Evolutionary conservation across 1,140 invertebrate genomes (phyloP).

Genomic region (Bombus affinis): DNA sequence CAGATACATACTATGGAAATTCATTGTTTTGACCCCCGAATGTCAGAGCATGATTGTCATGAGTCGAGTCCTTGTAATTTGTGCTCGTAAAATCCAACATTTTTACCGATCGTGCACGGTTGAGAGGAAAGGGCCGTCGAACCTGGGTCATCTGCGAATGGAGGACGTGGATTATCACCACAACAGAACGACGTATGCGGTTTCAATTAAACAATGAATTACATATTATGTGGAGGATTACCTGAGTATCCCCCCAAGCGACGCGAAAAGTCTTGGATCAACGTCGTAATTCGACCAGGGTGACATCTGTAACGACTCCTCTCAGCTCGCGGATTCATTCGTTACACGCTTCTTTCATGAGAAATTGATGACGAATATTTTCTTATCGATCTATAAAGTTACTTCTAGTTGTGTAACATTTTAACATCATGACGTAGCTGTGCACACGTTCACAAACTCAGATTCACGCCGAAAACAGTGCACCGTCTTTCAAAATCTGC

Average conservation of each 20-base stretch:
- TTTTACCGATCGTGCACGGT: neutral
- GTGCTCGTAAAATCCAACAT: constrained; percentile 40
- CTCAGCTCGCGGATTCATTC: neutral
- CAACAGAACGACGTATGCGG: constrained; percentile 37
- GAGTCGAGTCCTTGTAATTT: constrained; percentile 60
- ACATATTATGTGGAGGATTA: constrained; percentile 71
- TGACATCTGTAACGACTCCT: neutral
- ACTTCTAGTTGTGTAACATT: too few species aligned
- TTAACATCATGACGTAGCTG: neutral
- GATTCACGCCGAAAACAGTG: neutral
- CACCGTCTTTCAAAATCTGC: neutral
- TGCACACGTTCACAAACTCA: neutral
- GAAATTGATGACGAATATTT: neutral
- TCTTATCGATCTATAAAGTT: neutral
- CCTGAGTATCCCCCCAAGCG: constrained; percentile 39
- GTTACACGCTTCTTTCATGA: neutral
- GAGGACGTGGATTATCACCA: constrained; percentile 32
- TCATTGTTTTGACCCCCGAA: constrained; percentile 72
- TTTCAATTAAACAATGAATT: constrained; percentile 73
- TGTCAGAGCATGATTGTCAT: constrained; percentile 68
- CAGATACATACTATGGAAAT: constrained; percentile 73
- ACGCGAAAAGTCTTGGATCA: constrained; percentile 60
- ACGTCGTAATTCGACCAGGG: neutral
- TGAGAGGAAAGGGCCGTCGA: constrained; percentile 22
- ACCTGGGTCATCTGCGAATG: constrained; percentile 3